A percentile compares a stretch with the other conserved stretches of the same genome.
Evolutionary conservation across 23 tunicate species (phyloP).

Genomic region (Clavelina lepadiformis): DNA sequence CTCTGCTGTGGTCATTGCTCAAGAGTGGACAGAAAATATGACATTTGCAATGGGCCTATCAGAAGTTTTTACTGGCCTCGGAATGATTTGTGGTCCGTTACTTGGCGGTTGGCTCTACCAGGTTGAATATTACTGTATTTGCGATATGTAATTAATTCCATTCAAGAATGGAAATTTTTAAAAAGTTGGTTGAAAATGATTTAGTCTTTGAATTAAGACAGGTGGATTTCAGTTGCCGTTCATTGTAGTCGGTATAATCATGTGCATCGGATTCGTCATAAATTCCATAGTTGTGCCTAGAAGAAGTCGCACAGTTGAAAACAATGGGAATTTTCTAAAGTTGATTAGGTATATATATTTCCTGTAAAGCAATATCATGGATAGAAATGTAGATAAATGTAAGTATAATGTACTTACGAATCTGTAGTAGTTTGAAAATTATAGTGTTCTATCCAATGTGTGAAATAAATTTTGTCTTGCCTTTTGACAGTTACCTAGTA

Average conservation of each 20-base stretch:
- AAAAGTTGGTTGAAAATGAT: background rate
- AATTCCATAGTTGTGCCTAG: no score
- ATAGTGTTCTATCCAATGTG: no score
- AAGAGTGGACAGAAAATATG: conserved; percentile 33
- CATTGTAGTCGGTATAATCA: conserved; percentile 12
- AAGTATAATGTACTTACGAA: no score
- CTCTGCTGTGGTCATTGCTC: conserved; percentile 38
- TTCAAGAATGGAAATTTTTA: background rate
- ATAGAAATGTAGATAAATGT: no score
- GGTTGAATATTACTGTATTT: conserved; percentile 1
- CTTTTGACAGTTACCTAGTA: no score
- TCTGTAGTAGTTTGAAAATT: no score
- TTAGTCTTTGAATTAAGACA: conserved; percentile 8
- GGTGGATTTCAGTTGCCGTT: conserved; percentile 63
- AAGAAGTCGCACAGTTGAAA: no score
- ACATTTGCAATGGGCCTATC: conserved; percentile 52
- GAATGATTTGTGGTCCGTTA: conserved; percentile 60
- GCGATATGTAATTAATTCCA: background rate
- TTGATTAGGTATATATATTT: no score
- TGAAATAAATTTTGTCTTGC: no score
- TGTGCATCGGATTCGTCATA: conserved; percentile 25
- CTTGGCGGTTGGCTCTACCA: conserved; percentile 43
- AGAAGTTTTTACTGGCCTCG: conserved; percentile 51
- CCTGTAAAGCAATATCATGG: no score
- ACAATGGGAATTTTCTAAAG: no score